Evolutionary conservation across 2,113 vertebrate species (phyloP).

Genomic region (Delphinapterus leucas): DNA sequence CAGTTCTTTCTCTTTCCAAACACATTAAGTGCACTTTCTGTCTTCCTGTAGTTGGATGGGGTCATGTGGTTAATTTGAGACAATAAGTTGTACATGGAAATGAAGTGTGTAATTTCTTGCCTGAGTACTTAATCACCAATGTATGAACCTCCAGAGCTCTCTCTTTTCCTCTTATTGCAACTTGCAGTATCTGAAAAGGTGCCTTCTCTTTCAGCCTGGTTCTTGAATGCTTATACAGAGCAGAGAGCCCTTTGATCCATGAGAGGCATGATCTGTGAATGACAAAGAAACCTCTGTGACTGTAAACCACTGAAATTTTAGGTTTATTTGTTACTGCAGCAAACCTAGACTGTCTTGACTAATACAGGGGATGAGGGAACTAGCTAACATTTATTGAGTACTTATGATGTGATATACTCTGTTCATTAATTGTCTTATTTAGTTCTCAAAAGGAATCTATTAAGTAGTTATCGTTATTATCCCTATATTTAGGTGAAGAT

Average conservation of each 20-base stretch:
- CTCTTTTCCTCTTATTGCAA: neutral
- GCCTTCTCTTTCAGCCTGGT: neutral
- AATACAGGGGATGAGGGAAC: neutral
- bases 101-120: neutral
- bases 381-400: neutral
- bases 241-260: neutral
- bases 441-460: neutral
- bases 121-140: neutral
- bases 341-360: neutral
- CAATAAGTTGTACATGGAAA: neutral
- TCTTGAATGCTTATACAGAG: neutral
- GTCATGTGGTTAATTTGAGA: neutral
- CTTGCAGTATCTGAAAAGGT: neutral
- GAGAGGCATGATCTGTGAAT: neutral
- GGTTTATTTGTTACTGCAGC: neutral
- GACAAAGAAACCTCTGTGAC: neutral
- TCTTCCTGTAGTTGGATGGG: neutral
- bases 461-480: neutral
- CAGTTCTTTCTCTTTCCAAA: neutral
- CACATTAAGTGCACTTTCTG: neutral
- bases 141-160: accelerated
- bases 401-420: neutral
- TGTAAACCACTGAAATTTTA: neutral
- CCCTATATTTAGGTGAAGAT: neutral
- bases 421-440: neutral